A percentile compares a stretch with the other conserved stretches of the same genome.
Conservation (phyloP, 1,140 invertebrate species). For the Euura saliciscinereae region DNA sequence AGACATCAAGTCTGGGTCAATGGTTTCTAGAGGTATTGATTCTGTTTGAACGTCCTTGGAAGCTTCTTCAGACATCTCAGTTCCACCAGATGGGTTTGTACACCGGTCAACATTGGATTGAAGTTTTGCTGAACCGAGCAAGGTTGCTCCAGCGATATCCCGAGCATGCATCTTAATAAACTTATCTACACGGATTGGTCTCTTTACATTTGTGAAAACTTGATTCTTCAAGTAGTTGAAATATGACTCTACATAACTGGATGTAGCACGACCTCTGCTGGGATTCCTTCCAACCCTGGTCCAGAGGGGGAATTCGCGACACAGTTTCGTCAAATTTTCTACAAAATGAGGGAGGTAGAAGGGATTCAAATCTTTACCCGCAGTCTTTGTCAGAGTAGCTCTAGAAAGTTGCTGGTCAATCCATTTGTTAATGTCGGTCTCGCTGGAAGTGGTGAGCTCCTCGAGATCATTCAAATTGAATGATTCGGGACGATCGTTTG, state of each 20-base stretch:
- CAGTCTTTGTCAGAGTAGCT: neutral
- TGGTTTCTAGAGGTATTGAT: too few relatives aligned
- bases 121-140: neutral
- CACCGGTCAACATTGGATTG: neutral
- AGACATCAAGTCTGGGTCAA: neutral
- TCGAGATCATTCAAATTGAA: neutral
- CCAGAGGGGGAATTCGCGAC: conserved; percentile 12
- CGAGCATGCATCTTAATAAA: conserved; percentile 9
- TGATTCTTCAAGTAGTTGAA: conserved; percentile 15
- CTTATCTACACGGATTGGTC: conserved; percentile 11
- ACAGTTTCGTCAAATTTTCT: neutral
- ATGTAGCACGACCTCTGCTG: neutral
- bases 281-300: conserved; percentile 10
- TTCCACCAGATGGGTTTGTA: conserved; percentile 4
- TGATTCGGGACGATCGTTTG: neutral
- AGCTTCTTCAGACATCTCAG: conserved; percentile 11
- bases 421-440: neutral
- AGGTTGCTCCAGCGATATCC: conserved; percentile 10
- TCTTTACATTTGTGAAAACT: neutral
- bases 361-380: too few relatives aligned
- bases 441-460: neutral
- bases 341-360: too few relatives aligned
- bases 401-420: neutral
- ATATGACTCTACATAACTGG: conserved; percentile 10
- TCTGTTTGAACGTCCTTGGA: neutral